Evolutionary conservation across 2,888 invertebrate genomes (phyloP), one percentile per base, ranked within the genome.

Genomic region (Drosophila crucigera): DNA sequence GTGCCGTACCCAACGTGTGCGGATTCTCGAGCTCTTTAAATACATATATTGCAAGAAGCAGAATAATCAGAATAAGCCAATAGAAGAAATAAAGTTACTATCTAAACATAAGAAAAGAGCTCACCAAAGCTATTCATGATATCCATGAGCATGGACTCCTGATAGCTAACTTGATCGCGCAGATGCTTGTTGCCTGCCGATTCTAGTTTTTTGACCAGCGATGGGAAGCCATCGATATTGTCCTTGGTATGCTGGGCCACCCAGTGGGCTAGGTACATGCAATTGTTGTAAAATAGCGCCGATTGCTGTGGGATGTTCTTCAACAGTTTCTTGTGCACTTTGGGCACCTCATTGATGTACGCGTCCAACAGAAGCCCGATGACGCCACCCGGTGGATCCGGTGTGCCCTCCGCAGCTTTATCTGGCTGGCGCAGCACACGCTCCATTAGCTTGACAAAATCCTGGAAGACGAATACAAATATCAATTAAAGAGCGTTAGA

Each of bases 221-320:
- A 95, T 9, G 95, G 95, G 58, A 96, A 94, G 4, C 95, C 94
- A 68, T 95, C 94, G 63, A 94, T 93, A 1, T 56, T 61, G 50
- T 73, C 71, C 39, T 94, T 93, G 4, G 95, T 95, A 89, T 97
- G 94, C 63, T 95, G 94, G 4, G 94, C 94, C 50, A 95, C 94
- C 94, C 97, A 97, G 93, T 98, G 96, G 0, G 97, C 95, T 16
- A 99, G 94, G 91, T 96, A 98, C 95, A 97, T 96, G 92, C 98
- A 98, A 93, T 99, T 98, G 94, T 99, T 99, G 94, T 98, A 96
- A 91, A 97, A 97, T 33, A 98, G 92, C 10, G 97, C 98, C 19
- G 93, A 90, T 94, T 97, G 97, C 90, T 98, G 98, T 4, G 98
- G 98, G 89, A 98, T 96, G 1, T 96, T 96, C 90, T 96, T 95